These are phyloP conservation scores for Oceanodroma tethys DNA, from an alignment of 2,113 vertebrate genomes.

Conservation along the genomic window DNA sequence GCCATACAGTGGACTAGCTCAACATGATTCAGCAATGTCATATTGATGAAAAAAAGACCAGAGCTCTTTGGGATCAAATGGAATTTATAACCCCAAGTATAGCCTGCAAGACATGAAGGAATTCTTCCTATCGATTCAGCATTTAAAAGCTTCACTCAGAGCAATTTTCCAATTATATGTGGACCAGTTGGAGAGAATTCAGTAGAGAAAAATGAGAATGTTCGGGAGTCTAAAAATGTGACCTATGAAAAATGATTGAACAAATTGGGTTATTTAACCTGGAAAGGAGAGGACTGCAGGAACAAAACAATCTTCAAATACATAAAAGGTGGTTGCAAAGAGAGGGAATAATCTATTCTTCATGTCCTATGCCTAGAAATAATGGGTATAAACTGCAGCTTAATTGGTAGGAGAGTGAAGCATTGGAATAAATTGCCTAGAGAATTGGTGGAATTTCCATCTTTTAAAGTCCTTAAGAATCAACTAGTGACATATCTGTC, in stretches of 20 bases:
- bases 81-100: not conserved
- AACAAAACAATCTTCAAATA: not conserved
- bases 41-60: not conserved
- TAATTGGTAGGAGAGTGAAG: not conserved
- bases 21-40: not conserved
- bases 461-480: conserved; percentile 1
- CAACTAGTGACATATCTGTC: conserved; percentile 6
- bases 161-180: conserved; percentile 34
- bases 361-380: not conserved
- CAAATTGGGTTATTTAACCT: conserved; percentile 7
- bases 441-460: not conserved
- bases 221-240: not conserved
- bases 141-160: conserved; percentile 21
- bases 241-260: not conserved
- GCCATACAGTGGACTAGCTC: not conserved
- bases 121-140: conserved; percentile 22
- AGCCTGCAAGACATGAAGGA: not conserved
- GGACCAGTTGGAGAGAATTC: not conserved
- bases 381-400: not conserved
- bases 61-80: not conserved
- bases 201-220: conserved; percentile 35
- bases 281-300: not conserved
- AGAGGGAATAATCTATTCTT: not conserved
- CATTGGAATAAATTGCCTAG: not conserved
- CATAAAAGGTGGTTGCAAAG: not conserved